Evolutionary conservation across 2,888 invertebrate genomes (phyloP).

Genomic region (Drosophila percnosoma): DNA sequence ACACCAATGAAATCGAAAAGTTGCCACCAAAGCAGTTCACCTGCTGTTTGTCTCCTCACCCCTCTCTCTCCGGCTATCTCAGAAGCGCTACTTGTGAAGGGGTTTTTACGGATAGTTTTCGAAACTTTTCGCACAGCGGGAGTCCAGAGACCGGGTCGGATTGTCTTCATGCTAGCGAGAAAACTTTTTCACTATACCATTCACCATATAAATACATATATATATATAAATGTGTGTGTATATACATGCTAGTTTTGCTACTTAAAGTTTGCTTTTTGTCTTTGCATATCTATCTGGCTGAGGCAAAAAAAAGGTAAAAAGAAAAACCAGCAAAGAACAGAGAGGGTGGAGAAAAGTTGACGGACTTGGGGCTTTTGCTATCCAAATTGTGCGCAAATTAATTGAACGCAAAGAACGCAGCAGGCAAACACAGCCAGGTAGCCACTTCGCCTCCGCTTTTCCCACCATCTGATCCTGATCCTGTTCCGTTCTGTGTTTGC

Average conservation of each 20-base stretch:
- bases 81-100: constrained; percentile 50
- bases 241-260: constrained; percentile 68
- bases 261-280: constrained; percentile 80
- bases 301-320: constrained; percentile 2
- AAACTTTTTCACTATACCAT: constrained; percentile 69
- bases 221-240: background rate
- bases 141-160: constrained; percentile 27
- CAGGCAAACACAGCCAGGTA: constrained; percentile 61
- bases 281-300: constrained; percentile 61
- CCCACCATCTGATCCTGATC: constrained; percentile 3
- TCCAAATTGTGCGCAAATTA: constrained; percentile 80
- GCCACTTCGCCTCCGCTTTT: background rate
- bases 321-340: constrained; percentile 25
- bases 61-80: background rate
- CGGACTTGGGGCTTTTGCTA: constrained; percentile 58
- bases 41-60: constrained; percentile 40
- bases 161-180: constrained; percentile 25
- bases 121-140: constrained; percentile 64
- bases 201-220: constrained; percentile 19
- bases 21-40: constrained; percentile 57
- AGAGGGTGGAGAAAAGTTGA: constrained; percentile 50
- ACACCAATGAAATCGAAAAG: constrained; percentile 76
- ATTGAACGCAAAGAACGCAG: constrained; percentile 80
- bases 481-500: constrained; percentile 29
- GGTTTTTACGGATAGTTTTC: constrained; percentile 74